A percentile compares a stretch with the other conserved stretches of the same genome.
Conservation (phyloP, 2,888 invertebrate genomes). For the Drosophila pseudotakahashii region DNA sequence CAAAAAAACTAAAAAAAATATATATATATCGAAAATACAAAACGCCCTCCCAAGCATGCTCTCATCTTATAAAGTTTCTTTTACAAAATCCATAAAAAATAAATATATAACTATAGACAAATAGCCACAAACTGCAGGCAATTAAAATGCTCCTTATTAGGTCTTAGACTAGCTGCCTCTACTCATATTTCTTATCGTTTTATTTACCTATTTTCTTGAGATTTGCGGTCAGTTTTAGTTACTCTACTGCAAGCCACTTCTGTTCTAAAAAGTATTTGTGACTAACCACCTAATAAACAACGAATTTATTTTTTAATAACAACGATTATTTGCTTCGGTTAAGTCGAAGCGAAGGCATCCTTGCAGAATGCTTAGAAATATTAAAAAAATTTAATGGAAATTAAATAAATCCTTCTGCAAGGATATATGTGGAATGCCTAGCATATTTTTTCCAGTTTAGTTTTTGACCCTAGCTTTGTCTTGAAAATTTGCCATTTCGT, state of each 20-base stretch:
- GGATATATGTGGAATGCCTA: conserved; percentile 30
- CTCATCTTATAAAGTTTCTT: conserved; percentile 73
- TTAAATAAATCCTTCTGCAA: conserved; percentile 13
- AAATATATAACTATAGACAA: conserved; percentile 38
- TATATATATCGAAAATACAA: conserved; percentile 52
- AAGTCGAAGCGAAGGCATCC: conserved; percentile 22
- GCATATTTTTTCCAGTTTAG: conserved; percentile 28
- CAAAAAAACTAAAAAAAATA: conserved; percentile 27
- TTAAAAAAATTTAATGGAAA: too few relatives aligned
- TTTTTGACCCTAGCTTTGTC: conserved; percentile 40
- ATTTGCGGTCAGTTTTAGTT: conserved; percentile 36
- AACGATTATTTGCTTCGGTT: conserved; percentile 17
- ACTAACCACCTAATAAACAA: conserved; percentile 14
- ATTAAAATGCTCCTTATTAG: conserved; percentile 44
- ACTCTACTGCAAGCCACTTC: conserved; percentile 32
- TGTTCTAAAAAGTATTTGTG: conserved; percentile 19
- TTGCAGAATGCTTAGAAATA: conserved; percentile 12
- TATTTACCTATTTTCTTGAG: conserved; percentile 7
- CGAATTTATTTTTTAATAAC: background rate
- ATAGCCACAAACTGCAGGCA: conserved; percentile 30
- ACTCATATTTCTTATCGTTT: conserved; percentile 43
- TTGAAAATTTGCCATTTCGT: conserved; percentile 30
- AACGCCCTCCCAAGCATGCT: conserved; percentile 84
- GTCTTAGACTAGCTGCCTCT: conserved; percentile 60
- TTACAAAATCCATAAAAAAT: conserved; percentile 48